Evolutionary conservation across 2,797 vertebrate genomes (phyloP), one percentile per base, ranked within the genome.

Genomic region (Hippoglossus hippoglossus): DNA sequence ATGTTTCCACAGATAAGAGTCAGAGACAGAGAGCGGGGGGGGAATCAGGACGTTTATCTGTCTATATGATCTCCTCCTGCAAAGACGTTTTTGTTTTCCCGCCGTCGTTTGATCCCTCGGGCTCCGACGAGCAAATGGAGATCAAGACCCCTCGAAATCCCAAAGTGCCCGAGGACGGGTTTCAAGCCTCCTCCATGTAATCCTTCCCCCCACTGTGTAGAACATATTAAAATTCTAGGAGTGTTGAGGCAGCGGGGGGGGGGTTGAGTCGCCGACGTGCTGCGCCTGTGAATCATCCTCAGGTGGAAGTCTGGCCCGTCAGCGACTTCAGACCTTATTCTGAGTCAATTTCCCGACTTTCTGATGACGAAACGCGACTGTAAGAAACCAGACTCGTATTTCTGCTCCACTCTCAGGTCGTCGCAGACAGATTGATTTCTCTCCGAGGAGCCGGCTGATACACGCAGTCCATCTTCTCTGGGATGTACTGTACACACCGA

Each of bases 91-190:
- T 86, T 76, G 78, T 83, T 81, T 87, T 41, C 52, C 36, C 41
- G 7, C 31, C 13, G 24, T 73, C 65, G 67, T 76, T 67, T 87
- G 79, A 91, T 91, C 83, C 78, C 69, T 21, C 11, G 7, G 59
- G 73, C 80, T 88, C 76, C 75, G 75, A 82, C 26, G 68, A 86
- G 80, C 74, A 87, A 87, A 90, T 81, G 76, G 80, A 91, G 87
- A 92, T 89, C 86, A 89, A 80, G 91, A 91, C 88, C 83, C 52
- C 21, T 44, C 11, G 25, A 85, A 87, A 77, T 91, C 88, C 71
- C 84, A 77, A 58, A 80, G 73, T 75, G 83, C 49, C 64, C n/a
- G 63, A 57, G 84, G 81, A 79, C 22, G 41, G 72, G 69, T 78
- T 71, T 63, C 73, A 49, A 74, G 28, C 78, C 79, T 79, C 67